Conservation (phyloP, 2,797 vertebrate species). For the Malacoctenus gilli region DNA sequence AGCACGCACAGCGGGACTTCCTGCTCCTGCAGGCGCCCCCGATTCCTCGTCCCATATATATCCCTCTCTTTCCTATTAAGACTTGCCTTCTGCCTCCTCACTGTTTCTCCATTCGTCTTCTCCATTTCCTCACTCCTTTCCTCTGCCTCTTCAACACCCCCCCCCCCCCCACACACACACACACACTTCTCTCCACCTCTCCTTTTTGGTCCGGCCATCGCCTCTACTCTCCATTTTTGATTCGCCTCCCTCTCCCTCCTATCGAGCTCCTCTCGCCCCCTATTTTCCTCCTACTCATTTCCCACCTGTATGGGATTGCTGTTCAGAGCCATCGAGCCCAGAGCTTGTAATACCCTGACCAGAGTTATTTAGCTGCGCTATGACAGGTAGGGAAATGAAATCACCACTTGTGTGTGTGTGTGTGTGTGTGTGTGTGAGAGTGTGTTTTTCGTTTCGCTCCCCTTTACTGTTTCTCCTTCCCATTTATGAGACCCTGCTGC, state of each 20-base stretch:
- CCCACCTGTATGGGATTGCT: conserved; percentile 66
- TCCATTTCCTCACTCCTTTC: conserved; percentile 22
- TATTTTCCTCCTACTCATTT: conserved; percentile 62
- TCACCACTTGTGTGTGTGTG: conserved; percentile 58
- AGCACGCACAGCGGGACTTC: conserved; percentile 35
- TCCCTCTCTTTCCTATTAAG: conserved; percentile 57
- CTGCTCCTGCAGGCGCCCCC: no score
- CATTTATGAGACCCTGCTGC: conserved; percentile 68
- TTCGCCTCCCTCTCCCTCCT: conserved; percentile 19
- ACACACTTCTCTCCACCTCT: conserved; percentile 2
- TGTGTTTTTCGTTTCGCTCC: conserved; percentile 59
- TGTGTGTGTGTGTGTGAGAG: conserved; percentile 28
- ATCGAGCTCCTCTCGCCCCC: conserved; percentile 21
- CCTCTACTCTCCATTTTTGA: conserved; percentile 36
- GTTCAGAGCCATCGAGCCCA: conserved; percentile 51
- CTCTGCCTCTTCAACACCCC: conserved; percentile 7
- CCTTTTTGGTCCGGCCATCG: conserved; percentile 39
- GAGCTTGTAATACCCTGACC: conserved; percentile 70
- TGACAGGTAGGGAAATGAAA: conserved; percentile 79
- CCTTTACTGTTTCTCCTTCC: conserved; percentile 67
- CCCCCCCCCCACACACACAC: not conserved
- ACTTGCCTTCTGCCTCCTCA: conserved; percentile 17
- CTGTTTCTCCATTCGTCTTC: conserved; percentile 20
- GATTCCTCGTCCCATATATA: conserved; percentile 55
- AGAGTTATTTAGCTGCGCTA: conserved; percentile 73